Percentiles rank a stretch among this genome's conserved stretches.
Conservation (phyloP, 1,140 invertebrate genomes). For the Scaptomyza pallida region DNA sequence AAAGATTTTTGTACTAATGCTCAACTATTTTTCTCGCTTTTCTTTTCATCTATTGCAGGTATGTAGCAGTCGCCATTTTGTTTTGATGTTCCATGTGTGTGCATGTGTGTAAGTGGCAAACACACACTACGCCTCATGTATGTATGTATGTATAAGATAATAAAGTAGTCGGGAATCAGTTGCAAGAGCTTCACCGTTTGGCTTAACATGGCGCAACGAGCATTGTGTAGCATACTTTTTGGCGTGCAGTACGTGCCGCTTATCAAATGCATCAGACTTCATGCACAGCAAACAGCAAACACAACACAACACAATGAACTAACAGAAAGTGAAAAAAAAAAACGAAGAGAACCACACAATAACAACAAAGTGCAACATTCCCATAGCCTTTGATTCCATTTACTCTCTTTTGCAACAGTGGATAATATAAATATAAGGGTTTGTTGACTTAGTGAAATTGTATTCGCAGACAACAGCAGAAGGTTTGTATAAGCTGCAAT, state of each 20-base stretch:
- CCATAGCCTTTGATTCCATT: slow-evolving; percentile 31
- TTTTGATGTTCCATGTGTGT: slow-evolving; percentile 18
- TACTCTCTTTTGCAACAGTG: slow-evolving; percentile 4
- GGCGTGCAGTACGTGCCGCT: slow-evolving; percentile 72
- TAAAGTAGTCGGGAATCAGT: slow-evolving; percentile 63
- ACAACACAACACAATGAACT: slow-evolving; percentile 17
- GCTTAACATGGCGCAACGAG: slow-evolving; percentile 35
- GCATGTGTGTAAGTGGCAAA: slow-evolving; percentile 59
- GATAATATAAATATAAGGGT: background rate
- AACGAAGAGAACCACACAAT: slow-evolving; percentile 33
- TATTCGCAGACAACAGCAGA: background rate
- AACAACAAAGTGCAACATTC: slow-evolving; percentile 34
- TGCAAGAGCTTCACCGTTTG: slow-evolving; percentile 21
- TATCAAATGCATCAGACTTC: slow-evolving; percentile 76
- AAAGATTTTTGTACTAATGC: slow-evolving; percentile 68
- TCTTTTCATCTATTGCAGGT: slow-evolving; percentile 64
- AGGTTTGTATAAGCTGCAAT: background rate
- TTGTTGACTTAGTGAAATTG: background rate
- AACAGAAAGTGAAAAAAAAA: slow-evolving; percentile 23
- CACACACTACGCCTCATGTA: slow-evolving; percentile 32
- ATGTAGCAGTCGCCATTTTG: slow-evolving; percentile 67
- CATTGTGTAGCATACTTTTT: slow-evolving; percentile 60
- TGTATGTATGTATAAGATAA: slow-evolving; percentile 54
- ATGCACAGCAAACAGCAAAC: slow-evolving; percentile 37
- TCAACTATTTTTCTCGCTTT: slow-evolving; percentile 42